Evolutionary conservation across 1,140 invertebrate species (phyloP).

Genomic region (Anastrepha ludens): DNA sequence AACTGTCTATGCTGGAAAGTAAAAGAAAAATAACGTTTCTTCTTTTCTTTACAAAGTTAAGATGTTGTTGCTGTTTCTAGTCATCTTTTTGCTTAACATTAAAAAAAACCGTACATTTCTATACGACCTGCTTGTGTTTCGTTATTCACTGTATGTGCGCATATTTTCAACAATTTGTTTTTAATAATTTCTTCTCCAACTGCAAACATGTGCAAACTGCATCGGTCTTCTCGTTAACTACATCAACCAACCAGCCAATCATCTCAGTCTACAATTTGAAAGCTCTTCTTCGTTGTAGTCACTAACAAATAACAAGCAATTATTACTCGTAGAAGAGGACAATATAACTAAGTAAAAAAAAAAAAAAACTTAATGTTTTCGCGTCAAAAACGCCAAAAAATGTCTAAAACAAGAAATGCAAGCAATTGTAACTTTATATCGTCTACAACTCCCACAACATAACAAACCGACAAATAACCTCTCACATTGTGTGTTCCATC

Average conservation of each 20-base stretch:
- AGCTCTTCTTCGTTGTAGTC: conserved; percentile 25
- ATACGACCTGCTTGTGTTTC: conserved; percentile 36
- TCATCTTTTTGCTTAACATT: conserved; percentile 5
- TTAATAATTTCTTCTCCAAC: conserved; percentile 43
- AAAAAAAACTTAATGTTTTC: conserved; percentile 12
- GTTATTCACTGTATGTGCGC: conserved; percentile 43
- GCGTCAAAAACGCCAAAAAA: conserved; percentile 21
- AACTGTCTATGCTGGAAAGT: too few relatives aligned
- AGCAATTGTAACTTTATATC: conserved; percentile 38
- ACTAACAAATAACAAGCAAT: conserved; percentile 30
- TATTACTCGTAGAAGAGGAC: neutral
- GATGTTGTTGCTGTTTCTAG: neutral
- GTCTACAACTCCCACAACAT: conserved; percentile 16
- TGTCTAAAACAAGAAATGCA: conserved; percentile 30
- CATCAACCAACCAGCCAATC: conserved; percentile 22
- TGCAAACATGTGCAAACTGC: conserved; percentile 49
- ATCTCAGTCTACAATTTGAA: conserved; percentile 22
- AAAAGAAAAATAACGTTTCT: too few relatives aligned
- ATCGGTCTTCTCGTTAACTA: conserved; percentile 44
- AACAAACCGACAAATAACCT: conserved; percentile 51
- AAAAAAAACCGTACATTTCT: neutral
- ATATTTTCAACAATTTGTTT: conserved; percentile 51
- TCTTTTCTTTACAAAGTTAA: too few relatives aligned
- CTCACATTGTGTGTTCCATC: conserved; percentile 15
- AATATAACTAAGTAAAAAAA: neutral